Percentiles rank a stretch among this genome's conserved stretches.
These are phyloP conservation scores for Microctenopoma steveboyesi DNA, from an alignment of 2,797 vertebrate genomes.

Conservation along the genomic window DNA sequence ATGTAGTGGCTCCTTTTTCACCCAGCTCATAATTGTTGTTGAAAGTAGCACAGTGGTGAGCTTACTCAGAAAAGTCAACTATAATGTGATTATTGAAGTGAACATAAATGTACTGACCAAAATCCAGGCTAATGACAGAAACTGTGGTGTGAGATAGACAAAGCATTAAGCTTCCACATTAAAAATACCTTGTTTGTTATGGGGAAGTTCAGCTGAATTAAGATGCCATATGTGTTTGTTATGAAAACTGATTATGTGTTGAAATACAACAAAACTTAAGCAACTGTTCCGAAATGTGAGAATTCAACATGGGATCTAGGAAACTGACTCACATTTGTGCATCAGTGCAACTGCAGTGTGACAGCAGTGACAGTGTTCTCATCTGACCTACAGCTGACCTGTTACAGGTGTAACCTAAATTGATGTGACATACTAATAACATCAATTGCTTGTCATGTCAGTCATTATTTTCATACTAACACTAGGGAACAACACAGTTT, in stretches of 20 bases:
- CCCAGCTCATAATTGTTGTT: too few relatives aligned
- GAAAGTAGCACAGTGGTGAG: too few relatives aligned
- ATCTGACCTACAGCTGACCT: conserved; percentile 28
- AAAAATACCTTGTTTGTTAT: conserved; percentile 1
- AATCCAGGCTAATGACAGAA: too few relatives aligned
- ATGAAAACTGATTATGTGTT: neutral
- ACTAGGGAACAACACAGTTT: neutral
- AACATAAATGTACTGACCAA: too few relatives aligned
- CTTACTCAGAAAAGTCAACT: too few relatives aligned
- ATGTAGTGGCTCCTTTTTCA: too few relatives aligned
- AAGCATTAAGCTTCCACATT: too few relatives aligned
- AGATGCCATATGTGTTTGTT: neutral
- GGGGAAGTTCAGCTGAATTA: neutral
- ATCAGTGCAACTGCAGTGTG: neutral
- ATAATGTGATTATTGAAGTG: too few relatives aligned
- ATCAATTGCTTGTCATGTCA: neutral
- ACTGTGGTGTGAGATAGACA: too few relatives aligned
- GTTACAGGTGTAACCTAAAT: conserved; percentile 41
- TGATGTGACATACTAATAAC: conserved; percentile 25
- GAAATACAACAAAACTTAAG: too few relatives aligned
- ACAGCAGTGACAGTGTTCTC: conserved; percentile 12
- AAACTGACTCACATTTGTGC: neutral
- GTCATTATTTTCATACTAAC: neutral
- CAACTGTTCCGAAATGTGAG: too few relatives aligned
- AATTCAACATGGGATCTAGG: too few relatives aligned